phyloP scores from a whole-genome alignment of 2,113 vertebrate species.

The Nesogale talazaci region DNA sequence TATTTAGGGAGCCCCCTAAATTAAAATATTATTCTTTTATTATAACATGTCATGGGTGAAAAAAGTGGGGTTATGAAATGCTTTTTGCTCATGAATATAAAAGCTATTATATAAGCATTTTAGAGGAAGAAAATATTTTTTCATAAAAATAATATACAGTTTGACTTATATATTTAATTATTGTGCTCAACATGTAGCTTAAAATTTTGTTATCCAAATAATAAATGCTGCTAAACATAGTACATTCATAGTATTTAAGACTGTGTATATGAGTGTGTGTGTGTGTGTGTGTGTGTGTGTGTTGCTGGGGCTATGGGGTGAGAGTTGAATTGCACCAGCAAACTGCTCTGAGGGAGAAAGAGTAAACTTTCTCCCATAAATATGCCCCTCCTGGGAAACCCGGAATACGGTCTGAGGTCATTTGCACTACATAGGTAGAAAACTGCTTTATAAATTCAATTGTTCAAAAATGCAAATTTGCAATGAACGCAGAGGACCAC shows the following conservation, averaged over 20 bases:
- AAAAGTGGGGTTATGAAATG: background rate
- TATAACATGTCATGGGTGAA: conserved; percentile 1
- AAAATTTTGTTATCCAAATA: conserved; percentile 38
- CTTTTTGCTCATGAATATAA: conserved; percentile 33
- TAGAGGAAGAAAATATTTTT: conserved; percentile 29
- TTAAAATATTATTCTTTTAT: background rate
- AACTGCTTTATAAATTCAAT: background rate
- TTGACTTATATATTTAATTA: conserved; percentile 38
- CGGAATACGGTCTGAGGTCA: too few relatives aligned
- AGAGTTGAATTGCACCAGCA: too few relatives aligned
- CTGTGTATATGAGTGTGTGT: too few relatives aligned
- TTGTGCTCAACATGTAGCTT: background rate
- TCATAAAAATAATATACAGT: conserved; percentile 40
- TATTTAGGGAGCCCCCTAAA: conserved; percentile 8
- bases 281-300: too few relatives aligned
- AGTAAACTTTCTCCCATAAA: too few relatives aligned
- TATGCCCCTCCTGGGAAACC: too few relatives aligned
- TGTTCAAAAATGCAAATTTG: background rate
- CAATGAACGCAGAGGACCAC: background rate
- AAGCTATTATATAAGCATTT: background rate
- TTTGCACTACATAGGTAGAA: background rate
- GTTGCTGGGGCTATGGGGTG: too few relatives aligned
- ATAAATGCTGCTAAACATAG: conserved; percentile 1
- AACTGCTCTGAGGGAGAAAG: too few relatives aligned
- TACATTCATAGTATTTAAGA: too few relatives aligned